These are phyloP conservation scores for Lochmaea crataegi DNA, from an alignment of 2,888 invertebrate species.

Conservation along the genomic window DNA sequence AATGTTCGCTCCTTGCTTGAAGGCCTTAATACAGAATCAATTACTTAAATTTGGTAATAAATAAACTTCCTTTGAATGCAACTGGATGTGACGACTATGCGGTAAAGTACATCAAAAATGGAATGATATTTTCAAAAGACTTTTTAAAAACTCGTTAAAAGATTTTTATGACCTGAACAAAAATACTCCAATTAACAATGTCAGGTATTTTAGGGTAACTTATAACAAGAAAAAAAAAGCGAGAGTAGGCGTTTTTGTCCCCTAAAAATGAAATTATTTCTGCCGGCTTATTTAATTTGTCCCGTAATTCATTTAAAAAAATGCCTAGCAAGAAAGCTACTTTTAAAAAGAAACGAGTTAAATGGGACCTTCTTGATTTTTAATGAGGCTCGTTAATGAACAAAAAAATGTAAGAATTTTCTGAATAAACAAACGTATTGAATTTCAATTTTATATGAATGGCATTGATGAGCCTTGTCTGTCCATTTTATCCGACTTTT, in stretches of 20 bases:
- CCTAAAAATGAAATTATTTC: background rate
- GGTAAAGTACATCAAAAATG: no score
- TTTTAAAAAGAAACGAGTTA: background rate
- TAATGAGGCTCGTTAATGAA: background rate
- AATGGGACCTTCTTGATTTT: background rate
- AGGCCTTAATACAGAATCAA: no score
- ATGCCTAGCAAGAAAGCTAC: background rate
- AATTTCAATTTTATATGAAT: no score
- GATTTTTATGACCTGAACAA: background rate
- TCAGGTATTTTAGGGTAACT: background rate
- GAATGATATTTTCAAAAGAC: no score
- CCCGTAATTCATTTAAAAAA: background rate
- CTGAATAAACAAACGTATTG: background rate
- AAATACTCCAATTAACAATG: background rate
- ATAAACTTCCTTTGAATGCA: no score
- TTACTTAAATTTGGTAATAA: no score
- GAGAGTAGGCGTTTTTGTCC: background rate
- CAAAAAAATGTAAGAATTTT: background rate
- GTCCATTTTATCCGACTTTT: no score
- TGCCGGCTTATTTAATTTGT: background rate
- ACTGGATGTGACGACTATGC: no score
- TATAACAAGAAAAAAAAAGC: background rate
- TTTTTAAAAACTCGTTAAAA: background rate
- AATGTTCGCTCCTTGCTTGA: no score
- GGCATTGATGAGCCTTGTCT: no score